Evolutionary conservation across 2,888 invertebrate genomes (phyloP), one percentile per base, ranked within the genome.

Genomic region (Helleia helle): DNA sequence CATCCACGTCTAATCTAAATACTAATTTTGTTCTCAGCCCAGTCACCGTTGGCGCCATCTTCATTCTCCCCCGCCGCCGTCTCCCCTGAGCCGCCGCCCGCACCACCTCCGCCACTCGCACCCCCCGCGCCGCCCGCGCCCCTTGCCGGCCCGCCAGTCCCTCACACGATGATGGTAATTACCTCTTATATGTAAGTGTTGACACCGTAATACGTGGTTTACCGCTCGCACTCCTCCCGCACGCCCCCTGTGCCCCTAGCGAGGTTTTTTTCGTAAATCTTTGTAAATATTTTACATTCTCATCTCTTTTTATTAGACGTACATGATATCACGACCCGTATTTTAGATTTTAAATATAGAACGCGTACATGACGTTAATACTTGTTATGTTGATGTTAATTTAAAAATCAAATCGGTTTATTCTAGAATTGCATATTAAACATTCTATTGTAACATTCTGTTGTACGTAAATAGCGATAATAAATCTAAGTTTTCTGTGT

Each of bases 31-130:
- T 14, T 11, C 4, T 3, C 27, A 83, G 84, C 86, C 38, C 86
- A 87, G 62, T 87, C 88, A 22, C 88, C 88, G 30, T 80, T 88
- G 46, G 89, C 89, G 5, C 87, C 87, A 39, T 86, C 87, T 3
- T 88, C 88, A 11, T 84, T 87, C 58, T 86, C 81, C 1, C 81
- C 86, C 7, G 84, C 84, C 43, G 86, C 88, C 17, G 85, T 86
- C 48, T 87, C 89, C 38, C 87, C 89, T 4, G 86, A 88, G 60
- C 87, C 88, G 3, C 88, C 88, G 9, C 88, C 89, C 0, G 84
- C 84, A 41, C 88, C 88, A 9, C 86, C 88, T 25, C 88, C 86
- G 24, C 88, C 75, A 2, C 59, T 71, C 62, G 67, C 61, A 22
- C 72, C 68, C 28, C 67, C 75, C 41, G 65, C 65, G 34, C 69